These are phyloP conservation scores for Limenitis camilla DNA, from an alignment of 2,888 invertebrate genomes.

Conservation along the genomic window DNA sequence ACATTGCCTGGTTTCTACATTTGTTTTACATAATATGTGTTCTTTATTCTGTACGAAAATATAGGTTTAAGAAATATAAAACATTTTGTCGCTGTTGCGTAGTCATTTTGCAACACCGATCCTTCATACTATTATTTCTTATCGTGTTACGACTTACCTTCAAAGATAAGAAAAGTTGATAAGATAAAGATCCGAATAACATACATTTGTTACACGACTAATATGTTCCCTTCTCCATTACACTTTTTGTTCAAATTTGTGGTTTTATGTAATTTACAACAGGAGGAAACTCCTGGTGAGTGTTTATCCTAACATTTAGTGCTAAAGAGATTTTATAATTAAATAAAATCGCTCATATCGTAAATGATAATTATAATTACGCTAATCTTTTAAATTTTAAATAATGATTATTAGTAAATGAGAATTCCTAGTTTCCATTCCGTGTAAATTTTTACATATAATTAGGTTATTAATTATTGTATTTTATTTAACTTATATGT, in stretches of 20 bases:
- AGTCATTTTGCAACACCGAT: conserved; percentile 3
- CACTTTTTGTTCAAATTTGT: neutral
- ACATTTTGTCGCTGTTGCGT: neutral
- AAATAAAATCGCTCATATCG: no score
- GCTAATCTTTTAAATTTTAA: no score
- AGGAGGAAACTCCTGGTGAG: conserved; percentile 18
- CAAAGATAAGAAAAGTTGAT: conserved; percentile 32
- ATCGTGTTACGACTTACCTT: conserved; percentile 32
- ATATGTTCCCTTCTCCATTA: conserved; percentile 9
- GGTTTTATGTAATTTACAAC: neutral
- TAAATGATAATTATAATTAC: no score
- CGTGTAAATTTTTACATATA: conserved; percentile 1
- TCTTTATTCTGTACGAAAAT: neutral
- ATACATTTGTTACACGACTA: conserved; percentile 5
- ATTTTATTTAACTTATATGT: neutral
- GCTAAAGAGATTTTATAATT: no score
- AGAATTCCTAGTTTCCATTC: no score
- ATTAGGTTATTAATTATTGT: conserved; percentile 3
- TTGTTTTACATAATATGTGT: neutral
- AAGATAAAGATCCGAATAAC: conserved; percentile 34
- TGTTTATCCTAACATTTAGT: neutral
- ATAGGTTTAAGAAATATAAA: neutral
- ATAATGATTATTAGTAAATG: no score
- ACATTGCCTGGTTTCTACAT: no score
- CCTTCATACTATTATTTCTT: conserved; percentile 25